Percentiles rank a stretch among this genome's conserved stretches.
phyloP scores from a whole-genome alignment of 2,888 invertebrate genomes.

The Crioceris asparagi region DNA sequence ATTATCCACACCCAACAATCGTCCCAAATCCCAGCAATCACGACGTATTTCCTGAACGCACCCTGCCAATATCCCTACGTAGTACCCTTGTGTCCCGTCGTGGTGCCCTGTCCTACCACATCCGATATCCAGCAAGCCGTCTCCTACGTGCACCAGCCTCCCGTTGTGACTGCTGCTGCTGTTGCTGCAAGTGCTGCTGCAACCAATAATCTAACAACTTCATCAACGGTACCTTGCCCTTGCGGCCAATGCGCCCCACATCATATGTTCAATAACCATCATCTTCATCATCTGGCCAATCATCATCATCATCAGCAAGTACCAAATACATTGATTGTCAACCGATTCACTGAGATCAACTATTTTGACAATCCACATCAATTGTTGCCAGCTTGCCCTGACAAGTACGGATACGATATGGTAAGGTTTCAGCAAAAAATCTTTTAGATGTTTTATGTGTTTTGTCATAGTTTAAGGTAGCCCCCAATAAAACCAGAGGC shows the following conservation, averaged over 20 bases:
- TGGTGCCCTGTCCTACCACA: slow-evolving; percentile 30
- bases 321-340: slow-evolving; percentile 38
- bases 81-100: slow-evolving; percentile 39
- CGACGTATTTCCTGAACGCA: slow-evolving; percentile 41
- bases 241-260: slow-evolving; percentile 47
- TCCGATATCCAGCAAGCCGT: slow-evolving; percentile 1
- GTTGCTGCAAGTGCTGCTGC: slow-evolving; percentile 18
- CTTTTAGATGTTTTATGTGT: too few relatives aligned
- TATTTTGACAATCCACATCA: slow-evolving; percentile 38
- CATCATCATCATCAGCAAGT: slow-evolving; percentile 22
- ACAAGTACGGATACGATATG: slow-evolving; percentile 37
- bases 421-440: too few relatives aligned
- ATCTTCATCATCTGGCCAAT: slow-evolving; percentile 13
- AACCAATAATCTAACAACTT: too few relatives aligned
- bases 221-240: slow-evolving; percentile 45
- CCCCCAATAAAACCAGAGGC: too few relatives aligned
- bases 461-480: too few relatives aligned
- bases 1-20: neutral
- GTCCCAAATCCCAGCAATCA: slow-evolving; percentile 22
- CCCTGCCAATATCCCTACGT: slow-evolving; percentile 38
- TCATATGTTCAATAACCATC: slow-evolving; percentile 36
- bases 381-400: too few relatives aligned
- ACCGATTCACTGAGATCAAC: slow-evolving; percentile 40
- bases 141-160: neutral
- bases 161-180: slow-evolving; percentile 37